Evolutionary conservation across 1,140 invertebrate genomes (phyloP), one percentile per base, ranked within the genome.

Genomic region (Ctenoplectra terminalis): DNA sequence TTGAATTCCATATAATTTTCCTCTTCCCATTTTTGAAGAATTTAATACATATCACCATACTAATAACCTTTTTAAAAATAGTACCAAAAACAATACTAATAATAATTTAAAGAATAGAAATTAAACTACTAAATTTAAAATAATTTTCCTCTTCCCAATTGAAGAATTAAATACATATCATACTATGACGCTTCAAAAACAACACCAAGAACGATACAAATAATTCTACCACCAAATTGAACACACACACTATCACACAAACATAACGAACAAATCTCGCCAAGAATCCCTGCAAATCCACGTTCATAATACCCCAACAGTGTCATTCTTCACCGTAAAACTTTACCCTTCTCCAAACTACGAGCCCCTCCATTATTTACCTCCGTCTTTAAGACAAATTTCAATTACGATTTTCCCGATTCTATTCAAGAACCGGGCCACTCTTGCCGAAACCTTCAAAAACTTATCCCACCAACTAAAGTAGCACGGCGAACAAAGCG

Each of bases 351-450:
- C 40, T 17, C 13, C 40, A 66, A 46, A 26, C 26, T 46, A 43
- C 34, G 26, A 17, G 0, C 26, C n/a, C 6, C 1, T 4, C n/a
- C 46, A 31, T 29, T 48, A 34, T 54, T 54, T 67, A 13, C 61
- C 8, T 3, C 17, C 26, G 29, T 17, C 48, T 31, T 76, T 31
- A 15, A 54, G 46, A 76, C 37, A 67, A 52, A 76, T 76, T 50
- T 76, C 23, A 60, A 69, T 69, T 34, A 48, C 67, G 34, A 78
- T 78, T 34, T 20, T 26, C 37, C 8, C 15, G 29, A 69, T 69
- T n/a, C 50, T 17, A 46, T 77, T 46, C 26, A 26, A 54, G 1
- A n/a, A n/a, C n/a, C n/a, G n/a, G n/a, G n/a, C n/a, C 20, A 8
- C 52, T 8, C 23, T 40, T 23, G 2, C 17, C 15, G 3, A 23